A percentile compares a stretch with the other conserved stretches of the same genome.
These are phyloP conservation scores for Tokudaia tokunoshimensis DNA, from an alignment of 2,797 vertebrate genomes.

Conservation along the genomic window DNA sequence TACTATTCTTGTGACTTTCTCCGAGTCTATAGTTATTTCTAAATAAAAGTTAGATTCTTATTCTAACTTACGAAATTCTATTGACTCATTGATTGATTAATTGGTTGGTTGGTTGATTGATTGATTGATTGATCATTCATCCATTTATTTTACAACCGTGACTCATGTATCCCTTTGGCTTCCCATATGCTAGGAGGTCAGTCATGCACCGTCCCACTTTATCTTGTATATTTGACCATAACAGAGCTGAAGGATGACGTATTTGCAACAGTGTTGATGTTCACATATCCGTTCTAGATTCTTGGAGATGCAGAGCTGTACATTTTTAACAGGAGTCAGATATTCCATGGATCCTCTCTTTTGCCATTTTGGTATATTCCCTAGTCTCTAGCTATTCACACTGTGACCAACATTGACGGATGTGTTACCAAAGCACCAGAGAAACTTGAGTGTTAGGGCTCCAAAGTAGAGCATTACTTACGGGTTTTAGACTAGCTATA, in stretches of 20 bases:
- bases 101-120: background rate
- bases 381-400: background rate
- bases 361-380: background rate
- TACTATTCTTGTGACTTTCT: constrained; percentile 31
- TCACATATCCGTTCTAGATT: background rate
- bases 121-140: background rate
- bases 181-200: background rate
- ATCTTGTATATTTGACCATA: constrained; percentile 22
- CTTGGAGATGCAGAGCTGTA: background rate
- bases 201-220: too few species aligned
- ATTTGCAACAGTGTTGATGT: background rate
- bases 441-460: background rate
- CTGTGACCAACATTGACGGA: background rate
- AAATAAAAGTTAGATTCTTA: constrained; percentile 52
- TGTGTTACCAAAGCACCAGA: background rate
- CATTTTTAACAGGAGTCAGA: constrained; percentile 8
- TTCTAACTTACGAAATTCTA: constrained; percentile 37
- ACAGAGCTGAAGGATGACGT: background rate
- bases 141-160: background rate
- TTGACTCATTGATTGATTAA: background rate
- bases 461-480: background rate
- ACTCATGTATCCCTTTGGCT: background rate
- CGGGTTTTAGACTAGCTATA: background rate
- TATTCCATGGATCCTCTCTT: background rate
- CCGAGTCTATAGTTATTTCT: constrained; percentile 45